Evolutionary conservation across 2,797 vertebrate species (phyloP), one percentile per base, ranked within the genome.

Genomic region (Pogoniulus pusillus): DNA sequence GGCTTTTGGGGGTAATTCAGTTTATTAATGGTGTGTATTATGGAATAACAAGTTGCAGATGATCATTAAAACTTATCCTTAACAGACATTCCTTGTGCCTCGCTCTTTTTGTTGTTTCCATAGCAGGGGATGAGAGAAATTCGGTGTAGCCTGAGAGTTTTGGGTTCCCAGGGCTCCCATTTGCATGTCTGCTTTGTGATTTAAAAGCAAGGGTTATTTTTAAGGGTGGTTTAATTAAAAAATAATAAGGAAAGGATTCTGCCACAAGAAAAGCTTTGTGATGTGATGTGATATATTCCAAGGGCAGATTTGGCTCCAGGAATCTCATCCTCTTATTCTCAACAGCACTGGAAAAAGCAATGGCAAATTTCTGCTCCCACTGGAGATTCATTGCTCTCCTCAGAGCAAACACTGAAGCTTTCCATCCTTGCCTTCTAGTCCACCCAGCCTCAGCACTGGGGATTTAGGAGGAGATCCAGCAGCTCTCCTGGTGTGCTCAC

Each of bases 41-140:
- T 93, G 73, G 89, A 96, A 93, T 97, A 97, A 97, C 91, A 93
- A 96, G 92, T 96, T 97, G 88, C 97, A 97, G 97, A 96, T 96
- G 95, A 97, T 95, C 96, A 96, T 97, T 97, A 96, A 96, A 96
- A 95, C 76, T 96, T 85, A 96, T 96, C 89, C 89, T 95, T 93
- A 95, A 93, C 91, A 96, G 94, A 94, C 89, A 95, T 96, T 97
- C 88, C 90, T 94, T 76, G 22, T 93, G 89, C 68, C 95, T 95
- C 91, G 66, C 91, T 95, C 89, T 89, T 41, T 41, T 41, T 96
- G 92, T 94, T 97, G 64, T 97, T 97, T 96, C 95, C 93, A 90
- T 93, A 93, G 90, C 89, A 89, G 63, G 32, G 82, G 89, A 39
- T 92, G 87, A 92, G 72, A 95, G 78, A 95, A 93, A 90, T 64